phyloP scores from a whole-genome alignment of 2,113 vertebrate species.

The Phoenicopterus ruber region DNA sequence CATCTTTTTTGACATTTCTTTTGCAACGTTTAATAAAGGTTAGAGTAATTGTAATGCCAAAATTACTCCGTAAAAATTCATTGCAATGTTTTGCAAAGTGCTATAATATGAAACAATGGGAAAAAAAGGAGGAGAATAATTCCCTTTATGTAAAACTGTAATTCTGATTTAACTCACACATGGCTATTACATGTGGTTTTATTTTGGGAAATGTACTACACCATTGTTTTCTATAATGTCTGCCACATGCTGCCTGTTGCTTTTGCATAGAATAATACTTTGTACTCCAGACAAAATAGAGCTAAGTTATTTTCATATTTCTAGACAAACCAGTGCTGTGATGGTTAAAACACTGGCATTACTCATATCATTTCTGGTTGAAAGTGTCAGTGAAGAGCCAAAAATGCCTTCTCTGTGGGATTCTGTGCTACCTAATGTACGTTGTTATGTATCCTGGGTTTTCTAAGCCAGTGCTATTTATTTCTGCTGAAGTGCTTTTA shows the following conservation, averaged over 20 bases:
- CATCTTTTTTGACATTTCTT: neutral
- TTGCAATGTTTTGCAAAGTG: neutral
- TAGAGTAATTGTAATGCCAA: neutral
- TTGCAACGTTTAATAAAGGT: neutral
- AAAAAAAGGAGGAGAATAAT: neutral
- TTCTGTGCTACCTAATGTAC: neutral
- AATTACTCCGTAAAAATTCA: neutral
- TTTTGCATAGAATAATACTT: neutral
- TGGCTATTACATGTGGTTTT: conserved; percentile 22
- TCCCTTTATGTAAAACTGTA: neutral
- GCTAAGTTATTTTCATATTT: neutral
- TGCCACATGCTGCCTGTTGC: conserved; percentile 12
- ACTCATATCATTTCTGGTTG: neutral
- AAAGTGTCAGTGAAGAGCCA: neutral
- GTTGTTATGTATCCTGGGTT: neutral
- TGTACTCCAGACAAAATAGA: neutral
- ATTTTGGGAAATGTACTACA: conserved; percentile 15
- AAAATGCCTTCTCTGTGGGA: neutral
- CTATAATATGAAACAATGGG: neutral
- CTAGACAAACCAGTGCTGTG: neutral
- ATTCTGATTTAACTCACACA: neutral
- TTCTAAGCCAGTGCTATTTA: neutral
- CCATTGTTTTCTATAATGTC: conserved; percentile 30
- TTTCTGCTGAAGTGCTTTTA: neutral
- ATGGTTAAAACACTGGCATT: neutral